Evolutionary conservation across 2,797 vertebrate genomes (phyloP), one percentile per base, ranked within the genome.

Genomic region (Manis javanica): DNA sequence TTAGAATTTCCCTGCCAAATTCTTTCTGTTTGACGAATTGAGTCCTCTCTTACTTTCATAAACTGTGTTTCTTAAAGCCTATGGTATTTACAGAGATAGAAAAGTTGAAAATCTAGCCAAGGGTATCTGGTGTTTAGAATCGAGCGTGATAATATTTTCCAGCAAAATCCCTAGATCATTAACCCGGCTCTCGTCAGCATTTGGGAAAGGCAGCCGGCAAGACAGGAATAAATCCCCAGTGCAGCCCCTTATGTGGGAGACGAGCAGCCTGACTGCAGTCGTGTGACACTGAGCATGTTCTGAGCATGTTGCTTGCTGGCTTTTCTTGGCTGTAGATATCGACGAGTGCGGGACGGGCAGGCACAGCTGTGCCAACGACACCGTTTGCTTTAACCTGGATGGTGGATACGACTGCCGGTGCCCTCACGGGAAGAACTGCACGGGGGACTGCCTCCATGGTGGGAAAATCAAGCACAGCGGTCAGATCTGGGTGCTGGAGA

Each of bases 401-500:
- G 99, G 99, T 16, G 99, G 99, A 19, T 99, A 99, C 3, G 99
- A 99, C 97, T 99, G 99, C 77, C 99, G 99, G 37, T 99, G 99
- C 98, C 99, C 99, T 49, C 99, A 99, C 39, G 99, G 99, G 34
- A 99, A 99, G 98, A 99, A 99, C 97, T 99, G 99, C 98, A 99
- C 99, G 3, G 99, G 99, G 14, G 99, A 99, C 98, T 99, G 99
- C 97, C 98, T 99, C 98, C 99, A 99, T 92, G 99, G 99, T 97
- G 99, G 99, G 89, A 99, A 99, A 98, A 98, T 99, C 98, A 99
- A 99, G 96, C 99, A 99, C 99, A 99, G 98, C 0, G 99, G 99
- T 82, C 99, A 99, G 98, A 99, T 99, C 95, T 99, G 99, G 99
- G 99, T 99, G 96, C 98, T 99, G 98, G 99, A 99, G 94, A 99